These are phyloP conservation scores for Kryphioiulus occultus DNA, from an alignment of 2,888 invertebrate species.

Conservation along the genomic window DNA sequence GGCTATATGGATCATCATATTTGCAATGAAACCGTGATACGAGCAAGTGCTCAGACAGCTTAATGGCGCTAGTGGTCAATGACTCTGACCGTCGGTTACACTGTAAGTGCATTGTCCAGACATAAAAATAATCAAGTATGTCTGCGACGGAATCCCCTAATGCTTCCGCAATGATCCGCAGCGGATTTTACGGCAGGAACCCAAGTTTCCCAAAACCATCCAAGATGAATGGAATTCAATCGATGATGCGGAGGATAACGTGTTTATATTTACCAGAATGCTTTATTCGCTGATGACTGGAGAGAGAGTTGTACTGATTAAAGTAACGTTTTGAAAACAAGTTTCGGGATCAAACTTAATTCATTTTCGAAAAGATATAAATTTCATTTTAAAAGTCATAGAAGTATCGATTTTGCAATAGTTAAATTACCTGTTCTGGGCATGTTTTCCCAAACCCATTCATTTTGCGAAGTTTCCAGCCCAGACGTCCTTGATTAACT, in stretches of 20 bases:
- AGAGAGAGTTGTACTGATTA: too few relatives aligned
- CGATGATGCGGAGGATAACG: not conserved
- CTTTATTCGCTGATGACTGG: not conserved
- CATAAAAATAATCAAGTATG: slow-evolving; percentile 20
- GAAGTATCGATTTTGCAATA: not conserved
- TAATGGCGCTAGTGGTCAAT: not conserved
- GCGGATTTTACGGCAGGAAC: not conserved
- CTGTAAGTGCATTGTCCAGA: not conserved
- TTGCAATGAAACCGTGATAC: not conserved
- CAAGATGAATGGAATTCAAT: not conserved
- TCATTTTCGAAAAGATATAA: not conserved
- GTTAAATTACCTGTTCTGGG: not conserved
- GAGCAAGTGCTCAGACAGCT: not conserved
- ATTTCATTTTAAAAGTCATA: not conserved
- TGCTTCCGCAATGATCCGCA: not conserved
- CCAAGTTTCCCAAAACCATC: not conserved
- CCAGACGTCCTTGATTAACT: not conserved
- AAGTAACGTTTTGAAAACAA: too few relatives aligned
- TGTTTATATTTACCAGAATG: not conserved
- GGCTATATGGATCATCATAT: not conserved
- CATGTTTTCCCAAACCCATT: not conserved
- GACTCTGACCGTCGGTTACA: not conserved
- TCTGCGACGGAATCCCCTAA: not conserved
- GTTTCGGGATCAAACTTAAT: too few relatives aligned
- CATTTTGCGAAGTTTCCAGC: not conserved